Conservation (phyloP, 2,797 vertebrate species). For the Lacerta viridis region DNA sequence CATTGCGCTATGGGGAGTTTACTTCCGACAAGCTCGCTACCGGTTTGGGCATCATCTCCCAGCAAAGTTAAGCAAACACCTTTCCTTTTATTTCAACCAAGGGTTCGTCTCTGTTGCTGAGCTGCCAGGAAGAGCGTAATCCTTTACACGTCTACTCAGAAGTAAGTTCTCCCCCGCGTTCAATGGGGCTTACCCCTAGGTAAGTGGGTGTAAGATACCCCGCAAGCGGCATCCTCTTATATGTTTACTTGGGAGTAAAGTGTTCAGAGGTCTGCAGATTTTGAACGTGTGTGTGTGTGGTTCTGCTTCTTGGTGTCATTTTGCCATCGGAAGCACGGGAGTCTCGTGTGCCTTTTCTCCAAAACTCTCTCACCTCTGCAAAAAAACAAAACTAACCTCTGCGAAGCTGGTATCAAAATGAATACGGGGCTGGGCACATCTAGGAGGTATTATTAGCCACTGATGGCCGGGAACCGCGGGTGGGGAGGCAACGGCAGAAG, state of each 20-base stretch:
- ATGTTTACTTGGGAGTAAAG: not conserved
- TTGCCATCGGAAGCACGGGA: not conserved
- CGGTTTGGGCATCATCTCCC: not conserved
- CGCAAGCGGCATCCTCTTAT: not conserved
- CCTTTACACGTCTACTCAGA: not conserved
- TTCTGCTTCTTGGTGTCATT: not conserved
- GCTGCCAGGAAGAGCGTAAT: not conserved
- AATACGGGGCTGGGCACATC: not conserved
- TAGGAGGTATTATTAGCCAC: not conserved
- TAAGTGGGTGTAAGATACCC: not conserved
- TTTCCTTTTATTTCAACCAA: not conserved
- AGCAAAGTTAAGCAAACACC: not conserved
- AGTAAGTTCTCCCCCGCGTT: not conserved
- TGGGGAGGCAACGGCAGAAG: not conserved
- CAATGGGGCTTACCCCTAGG: not conserved
- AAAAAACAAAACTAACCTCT: not conserved
- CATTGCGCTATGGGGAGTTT: too few relatives aligned
- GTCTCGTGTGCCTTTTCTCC: too few relatives aligned
- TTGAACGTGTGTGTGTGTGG: too few relatives aligned
- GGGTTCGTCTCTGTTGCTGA: not conserved
- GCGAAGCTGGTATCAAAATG: too few relatives aligned
- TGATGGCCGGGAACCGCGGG: not conserved
- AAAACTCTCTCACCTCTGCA: not conserved
- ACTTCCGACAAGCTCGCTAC: not conserved
- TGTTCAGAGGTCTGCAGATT: not conserved